Percentiles rank a stretch among this genome's conserved stretches.
Conservation (phyloP, 2,797 vertebrate genomes). For the Helostoma temminkii region DNA sequence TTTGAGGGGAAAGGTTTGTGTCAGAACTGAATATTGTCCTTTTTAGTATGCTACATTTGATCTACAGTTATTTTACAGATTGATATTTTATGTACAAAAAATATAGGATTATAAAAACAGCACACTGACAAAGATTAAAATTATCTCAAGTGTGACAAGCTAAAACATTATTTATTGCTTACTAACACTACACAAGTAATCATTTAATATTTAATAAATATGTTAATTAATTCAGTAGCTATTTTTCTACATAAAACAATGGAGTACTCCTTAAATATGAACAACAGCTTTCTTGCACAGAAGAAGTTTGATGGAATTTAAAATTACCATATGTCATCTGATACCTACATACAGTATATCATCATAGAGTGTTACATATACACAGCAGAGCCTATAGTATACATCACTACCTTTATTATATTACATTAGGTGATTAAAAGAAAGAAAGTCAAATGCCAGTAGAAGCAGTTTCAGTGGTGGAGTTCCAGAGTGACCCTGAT, state of each 20-base stretch:
- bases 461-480: neutral
- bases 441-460: neutral
- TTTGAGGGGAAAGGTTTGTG: neutral
- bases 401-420: neutral
- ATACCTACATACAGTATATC: too few relatives aligned
- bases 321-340: too few relatives aligned
- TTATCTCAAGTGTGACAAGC: neutral
- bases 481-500: conserved; percentile 13
- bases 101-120: too few relatives aligned
- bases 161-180: neutral
- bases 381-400: neutral
- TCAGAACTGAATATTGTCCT: neutral
- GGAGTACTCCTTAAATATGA: neutral
- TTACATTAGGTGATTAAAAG: conserved; percentile 4
- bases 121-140: too few relatives aligned
- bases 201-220: neutral
- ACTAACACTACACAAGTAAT: neutral
- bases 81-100: neutral
- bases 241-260: neutral
- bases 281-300: too few relatives aligned
- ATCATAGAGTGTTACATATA: neutral
- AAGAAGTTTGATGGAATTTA: too few relatives aligned
- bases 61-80: too few relatives aligned
- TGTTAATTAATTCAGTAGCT: too few relatives aligned
- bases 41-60: too few relatives aligned